Conservation (phyloP, 2,888 invertebrate genomes). For the Drosophila testacea region DNA sequence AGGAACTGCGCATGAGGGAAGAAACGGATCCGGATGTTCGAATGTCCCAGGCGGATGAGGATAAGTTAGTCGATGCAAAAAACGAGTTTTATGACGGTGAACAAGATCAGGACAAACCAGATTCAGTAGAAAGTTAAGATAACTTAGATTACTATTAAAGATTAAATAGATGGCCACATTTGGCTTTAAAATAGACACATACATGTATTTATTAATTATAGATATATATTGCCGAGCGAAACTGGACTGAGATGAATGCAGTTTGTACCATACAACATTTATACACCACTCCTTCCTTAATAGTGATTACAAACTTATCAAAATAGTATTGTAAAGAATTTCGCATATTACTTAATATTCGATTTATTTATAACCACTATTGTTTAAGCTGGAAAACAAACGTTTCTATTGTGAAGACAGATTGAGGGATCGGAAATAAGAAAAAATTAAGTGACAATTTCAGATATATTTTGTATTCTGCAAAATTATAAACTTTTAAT, state of each 20-base stretch:
- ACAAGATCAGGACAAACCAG: constrained; percentile 93
- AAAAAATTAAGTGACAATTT: too few species aligned
- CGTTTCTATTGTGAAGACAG: not conserved
- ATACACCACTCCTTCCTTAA: constrained; percentile 26
- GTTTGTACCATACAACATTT: constrained; percentile 41
- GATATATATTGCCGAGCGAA: constrained; percentile 41
- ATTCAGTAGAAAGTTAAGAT: constrained; percentile 82
- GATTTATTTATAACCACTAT: constrained; percentile 47
- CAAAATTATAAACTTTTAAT: too few species aligned
- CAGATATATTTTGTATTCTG: too few species aligned
- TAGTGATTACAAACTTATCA: constrained; percentile 46
- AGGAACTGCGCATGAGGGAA: constrained; percentile 88
- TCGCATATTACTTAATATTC: constrained; percentile 6
- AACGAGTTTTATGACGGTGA: constrained; percentile 97
- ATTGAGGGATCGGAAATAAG: too few species aligned
- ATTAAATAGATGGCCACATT: constrained; percentile 20
- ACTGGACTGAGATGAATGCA: constrained; percentile 32
- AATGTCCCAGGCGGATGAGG: constrained; percentile 91
- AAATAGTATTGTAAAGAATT: constrained; percentile 7
- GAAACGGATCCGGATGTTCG: constrained; percentile 94
- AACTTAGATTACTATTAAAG: not conserved
- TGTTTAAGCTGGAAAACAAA: constrained; percentile 18
- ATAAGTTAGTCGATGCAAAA: constrained; percentile 92
- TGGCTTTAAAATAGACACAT: constrained; percentile 65
- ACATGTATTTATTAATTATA: constrained; percentile 57